Evolutionary conservation across 2,113 vertebrate genomes (phyloP), one percentile per base, ranked within the genome.

Genomic region (Xiphorhynchus elegans): DNA sequence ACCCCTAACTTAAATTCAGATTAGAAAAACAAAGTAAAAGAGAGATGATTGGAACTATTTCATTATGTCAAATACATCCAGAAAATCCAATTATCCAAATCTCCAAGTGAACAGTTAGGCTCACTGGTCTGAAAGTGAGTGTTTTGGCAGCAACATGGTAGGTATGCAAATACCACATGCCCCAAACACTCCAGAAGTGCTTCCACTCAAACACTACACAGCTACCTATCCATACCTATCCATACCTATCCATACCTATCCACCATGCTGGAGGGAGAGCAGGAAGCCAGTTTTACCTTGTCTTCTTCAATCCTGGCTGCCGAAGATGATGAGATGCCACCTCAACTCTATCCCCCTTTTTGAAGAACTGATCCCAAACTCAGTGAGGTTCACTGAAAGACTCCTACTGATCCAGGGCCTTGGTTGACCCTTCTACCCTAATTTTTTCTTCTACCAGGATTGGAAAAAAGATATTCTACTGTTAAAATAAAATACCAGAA

Each of bases 261-360:
- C n/a, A 19, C 10, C 44, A 53, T n/a, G 16, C 55, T 26, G 23
- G n/a, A 74, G 16, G 37, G 28, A 73, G 19, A 69, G 33, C 40
- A 66, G n/a, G 23, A 6, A 52, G 20, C 9, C 33, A 70, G 3
- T 33, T 84, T 40, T 53, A 10, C 26, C 58, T 33, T 53, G 8
- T 23, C 46, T 55, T 33, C 42, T 78, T 59, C 52, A 46, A 49
- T 47, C 47, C 50, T 42, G 73, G 19, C 50, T 62, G 29, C 58
- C 0, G 0, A 56, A 26, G 9, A 12, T 29, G 25, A 60, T 9
- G 56, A 82, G 49, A 33, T 82, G 37, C 20, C 37, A 73, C 23
- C 44, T 52, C 33, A 6, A 20, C 56, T 77, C 59, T 14, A 12
- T 29, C 23, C 16, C 23, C 4, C 24, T 42, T 69, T 76, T 50